Evolutionary conservation across 2,797 vertebrate genomes (phyloP).

Genomic region (Benthosema pterotum): DNA sequence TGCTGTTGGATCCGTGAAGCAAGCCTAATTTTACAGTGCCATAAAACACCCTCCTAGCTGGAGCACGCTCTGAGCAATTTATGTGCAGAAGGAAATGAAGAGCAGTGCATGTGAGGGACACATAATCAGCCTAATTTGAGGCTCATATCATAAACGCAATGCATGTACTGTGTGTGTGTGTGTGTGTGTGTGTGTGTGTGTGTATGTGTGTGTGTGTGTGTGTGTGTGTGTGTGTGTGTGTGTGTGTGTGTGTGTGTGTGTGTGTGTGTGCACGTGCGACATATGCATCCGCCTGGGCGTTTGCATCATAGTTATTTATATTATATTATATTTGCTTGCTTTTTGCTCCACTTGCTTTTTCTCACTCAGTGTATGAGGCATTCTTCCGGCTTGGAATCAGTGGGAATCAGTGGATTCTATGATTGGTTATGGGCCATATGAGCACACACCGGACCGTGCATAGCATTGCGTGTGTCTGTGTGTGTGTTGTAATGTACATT

Average conservation of each 20-base stretch:
- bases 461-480: too few relatives aligned
- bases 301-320: too few relatives aligned
- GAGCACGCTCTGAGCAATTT: slow-evolving; percentile 61
- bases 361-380: too few relatives aligned
- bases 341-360: too few relatives aligned
- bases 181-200: slow-evolving; percentile 10
- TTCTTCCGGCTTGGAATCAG: too few relatives aligned
- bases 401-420: too few relatives aligned
- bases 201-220: too few relatives aligned
- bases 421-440: too few relatives aligned
- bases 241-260: slow-evolving; percentile 22
- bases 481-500: too few relatives aligned
- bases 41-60: slow-evolving; percentile 70
- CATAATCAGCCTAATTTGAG: slow-evolving; percentile 39
- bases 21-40: slow-evolving; percentile 75
- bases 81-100: slow-evolving; percentile 64
- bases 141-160: slow-evolving; percentile 29
- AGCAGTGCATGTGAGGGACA: slow-evolving; percentile 35
- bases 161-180: slow-evolving; percentile 15
- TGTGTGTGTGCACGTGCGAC: background rate
- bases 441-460: too few relatives aligned
- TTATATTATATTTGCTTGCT: too few relatives aligned
- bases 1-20: slow-evolving; percentile 76
- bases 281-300: too few relatives aligned
- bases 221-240: background rate